Evolutionary conservation across 1,140 invertebrate genomes (phyloP), one percentile per base, ranked within the genome.

Genomic region (Doryteuthis pealeii): DNA sequence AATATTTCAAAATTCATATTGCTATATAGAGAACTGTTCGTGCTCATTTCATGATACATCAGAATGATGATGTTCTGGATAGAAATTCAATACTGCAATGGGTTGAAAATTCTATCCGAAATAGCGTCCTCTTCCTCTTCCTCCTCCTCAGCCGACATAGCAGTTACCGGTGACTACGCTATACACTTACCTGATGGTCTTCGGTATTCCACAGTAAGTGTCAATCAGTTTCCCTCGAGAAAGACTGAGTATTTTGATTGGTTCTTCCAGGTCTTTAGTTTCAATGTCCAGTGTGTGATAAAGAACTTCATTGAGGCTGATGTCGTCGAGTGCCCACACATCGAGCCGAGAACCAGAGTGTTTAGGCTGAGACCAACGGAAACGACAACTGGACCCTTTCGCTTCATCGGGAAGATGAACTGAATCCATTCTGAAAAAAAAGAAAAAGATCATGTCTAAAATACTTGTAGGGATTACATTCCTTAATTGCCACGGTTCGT

Each of bases 301-400:
- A 58, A 87, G 75, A 30, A 82, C 72, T 70, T 81, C 26, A 78
- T 82, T 87, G 22, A 90, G 77, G 67, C 79, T 80, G 8, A 87
- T 75, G 71, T 89, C 88, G 78, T 90, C 89, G 3, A 90, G 49
- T 3, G 89, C 89, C 89, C 89, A 90, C 8, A 90, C 86, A 80
- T 89, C 89, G 58, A 80, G 80, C 18, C 83, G 84, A 35, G 76
- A 75, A 15, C 88, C 89, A 12, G 89, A 88, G 74, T 89, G 87
- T 14, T 82, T 73, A 0, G 87, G 84, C 78, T 90, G 89, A 81
- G 86, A 87, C 79, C 89, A 86, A 15, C 85, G 84, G 75, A 89
- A 88, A 76, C 82, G 81, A 75, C 88, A 89, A 18, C 77, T 78
- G 28, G 74, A 33, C n/a, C 78, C 72, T 49, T 77, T 78, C 3